Conservation (phyloP, 2,797 vertebrate genomes). For the Hydrocynus forskahlii region DNA sequence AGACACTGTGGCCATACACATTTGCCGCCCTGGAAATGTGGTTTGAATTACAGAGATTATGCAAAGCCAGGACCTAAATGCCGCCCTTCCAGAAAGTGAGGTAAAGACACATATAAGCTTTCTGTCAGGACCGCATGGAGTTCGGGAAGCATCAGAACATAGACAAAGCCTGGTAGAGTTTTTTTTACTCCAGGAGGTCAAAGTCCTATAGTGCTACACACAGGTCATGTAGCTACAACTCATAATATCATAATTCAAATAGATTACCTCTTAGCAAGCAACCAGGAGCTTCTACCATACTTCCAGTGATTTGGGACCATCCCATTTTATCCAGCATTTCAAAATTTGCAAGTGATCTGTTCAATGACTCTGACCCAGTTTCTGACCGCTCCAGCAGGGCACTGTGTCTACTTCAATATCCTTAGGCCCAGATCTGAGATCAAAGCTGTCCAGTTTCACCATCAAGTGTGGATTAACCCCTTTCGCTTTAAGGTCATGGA, state of each 20-base stretch:
- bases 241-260: neutral
- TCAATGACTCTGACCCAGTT: neutral
- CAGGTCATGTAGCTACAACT: neutral
- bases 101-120: conserved; percentile 35
- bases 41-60: conserved; percentile 60
- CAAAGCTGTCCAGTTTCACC: conserved; percentile 17
- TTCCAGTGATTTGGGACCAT: neutral
- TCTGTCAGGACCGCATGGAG: conserved; percentile 10
- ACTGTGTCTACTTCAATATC: conserved; percentile 7
- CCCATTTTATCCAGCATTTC: neutral
- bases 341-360: neutral
- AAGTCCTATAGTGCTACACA: neutral
- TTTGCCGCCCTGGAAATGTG: conserved; percentile 56
- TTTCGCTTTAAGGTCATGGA: conserved; percentile 41
- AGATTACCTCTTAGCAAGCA: neutral
- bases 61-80: neutral
- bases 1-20: conserved; percentile 41
- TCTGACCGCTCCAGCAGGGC: conserved; percentile 8
- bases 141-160: conserved; percentile 6
- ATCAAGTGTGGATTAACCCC: neutral
- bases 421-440: conserved; percentile 10
- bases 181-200: neutral
- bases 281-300: neutral
- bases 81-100: neutral
- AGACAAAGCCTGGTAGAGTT: neutral